Conservation (phyloP, 2,797 vertebrate genomes). For the Paramormyrops hopkinsi region DNA sequence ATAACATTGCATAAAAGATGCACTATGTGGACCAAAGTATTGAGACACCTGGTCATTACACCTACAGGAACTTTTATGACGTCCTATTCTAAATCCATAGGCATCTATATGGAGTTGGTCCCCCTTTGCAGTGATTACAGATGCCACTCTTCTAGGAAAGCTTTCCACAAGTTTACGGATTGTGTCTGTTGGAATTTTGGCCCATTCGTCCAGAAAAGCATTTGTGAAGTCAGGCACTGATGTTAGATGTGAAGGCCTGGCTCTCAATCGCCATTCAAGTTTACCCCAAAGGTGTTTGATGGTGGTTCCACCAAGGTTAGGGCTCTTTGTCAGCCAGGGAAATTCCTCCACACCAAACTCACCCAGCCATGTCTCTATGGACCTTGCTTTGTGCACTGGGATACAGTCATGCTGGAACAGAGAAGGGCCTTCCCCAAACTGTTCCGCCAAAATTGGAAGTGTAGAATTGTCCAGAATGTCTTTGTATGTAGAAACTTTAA, state of each 20-base stretch:
- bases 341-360: not conserved
- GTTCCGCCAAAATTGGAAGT: not conserved
- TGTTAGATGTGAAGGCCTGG: not conserved
- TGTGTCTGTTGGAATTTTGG: not conserved
- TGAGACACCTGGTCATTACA: not conserved
- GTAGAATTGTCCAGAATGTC: not conserved
- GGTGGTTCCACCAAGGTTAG: not conserved
- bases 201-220: not conserved
- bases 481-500: not conserved
- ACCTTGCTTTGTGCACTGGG: not conserved
- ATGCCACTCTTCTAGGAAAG: not conserved
- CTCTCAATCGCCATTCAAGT: not conserved
- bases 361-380: not conserved
- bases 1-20: not conserved
- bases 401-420: not conserved
- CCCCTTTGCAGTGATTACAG: not conserved
- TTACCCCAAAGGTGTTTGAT: not conserved
- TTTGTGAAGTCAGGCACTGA: not conserved
- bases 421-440: not conserved
- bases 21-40: not conserved
- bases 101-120: not conserved
- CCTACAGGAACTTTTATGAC: not conserved
- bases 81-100: not conserved
- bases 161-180: not conserved
- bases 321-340: not conserved